Conservation (phyloP, 2,797 vertebrate genomes). For the Takifugu ocellatus region DNA sequence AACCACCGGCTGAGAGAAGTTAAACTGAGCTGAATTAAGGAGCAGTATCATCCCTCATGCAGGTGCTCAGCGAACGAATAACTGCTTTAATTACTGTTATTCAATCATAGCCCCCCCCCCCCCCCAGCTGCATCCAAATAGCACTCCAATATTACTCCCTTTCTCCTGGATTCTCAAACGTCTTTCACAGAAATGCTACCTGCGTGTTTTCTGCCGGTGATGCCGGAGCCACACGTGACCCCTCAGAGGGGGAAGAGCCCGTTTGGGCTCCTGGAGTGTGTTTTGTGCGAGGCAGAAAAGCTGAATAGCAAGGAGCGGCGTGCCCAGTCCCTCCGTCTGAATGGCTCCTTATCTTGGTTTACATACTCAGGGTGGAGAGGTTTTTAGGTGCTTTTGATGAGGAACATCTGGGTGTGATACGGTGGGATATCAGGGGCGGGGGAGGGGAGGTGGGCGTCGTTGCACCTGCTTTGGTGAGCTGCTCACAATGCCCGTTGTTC, state of each 20-base stretch:
- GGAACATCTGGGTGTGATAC: slow-evolving; percentile 93
- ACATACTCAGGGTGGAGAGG: slow-evolving; percentile 83
- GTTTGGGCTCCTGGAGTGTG: slow-evolving; percentile 66
- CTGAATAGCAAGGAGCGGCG: slow-evolving; percentile 70
- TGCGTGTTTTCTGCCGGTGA: slow-evolving; percentile 69
- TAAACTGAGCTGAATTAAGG: slow-evolving; percentile 98
- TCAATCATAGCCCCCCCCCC: slow-evolving; percentile 92
- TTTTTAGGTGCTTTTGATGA: slow-evolving; percentile 86
- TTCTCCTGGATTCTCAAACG: slow-evolving; percentile 70
- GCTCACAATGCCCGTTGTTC: slow-evolving; percentile 95
- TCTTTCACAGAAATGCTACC: slow-evolving; percentile 84
- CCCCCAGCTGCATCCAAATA: slow-evolving; percentile 71
- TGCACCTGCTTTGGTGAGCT: slow-evolving; percentile 91
- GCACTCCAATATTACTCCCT: slow-evolving; percentile 93
- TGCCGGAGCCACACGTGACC: slow-evolving; percentile 74
- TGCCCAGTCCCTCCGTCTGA: slow-evolving; percentile 80
- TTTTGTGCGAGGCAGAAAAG: slow-evolving; percentile 73
- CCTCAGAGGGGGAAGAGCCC: slow-evolving; percentile 27
- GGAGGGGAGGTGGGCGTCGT: slow-evolving; percentile 86
- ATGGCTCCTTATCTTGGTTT: slow-evolving; percentile 80
- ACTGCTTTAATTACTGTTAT: slow-evolving; percentile 99
- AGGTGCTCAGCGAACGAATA: slow-evolving; percentile 98
- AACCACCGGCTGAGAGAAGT: slow-evolving; percentile 84
- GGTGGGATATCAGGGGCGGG: slow-evolving; percentile 74
- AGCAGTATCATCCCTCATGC: slow-evolving; percentile 97